Evolutionary conservation across 2,113 vertebrate species (phyloP).

Genomic region (Cariama cristata): DNA sequence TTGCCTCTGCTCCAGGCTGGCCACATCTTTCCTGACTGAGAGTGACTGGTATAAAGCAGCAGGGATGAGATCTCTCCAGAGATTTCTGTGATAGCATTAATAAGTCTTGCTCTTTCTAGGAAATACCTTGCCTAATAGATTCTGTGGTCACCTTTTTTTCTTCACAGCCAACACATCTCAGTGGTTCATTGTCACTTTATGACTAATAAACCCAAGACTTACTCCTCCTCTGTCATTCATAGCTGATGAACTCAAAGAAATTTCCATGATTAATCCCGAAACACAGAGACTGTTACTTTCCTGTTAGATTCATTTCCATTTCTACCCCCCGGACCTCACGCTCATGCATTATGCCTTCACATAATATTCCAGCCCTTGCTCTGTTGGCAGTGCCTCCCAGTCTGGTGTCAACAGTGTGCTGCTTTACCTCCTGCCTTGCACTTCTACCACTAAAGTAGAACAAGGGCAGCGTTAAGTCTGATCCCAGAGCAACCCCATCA

Average conservation of each 20-base stretch:
- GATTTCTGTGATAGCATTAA: background rate
- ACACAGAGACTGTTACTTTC: background rate
- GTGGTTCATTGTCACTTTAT: constrained; percentile 9
- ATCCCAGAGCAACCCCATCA: background rate
- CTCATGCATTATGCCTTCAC: background rate
- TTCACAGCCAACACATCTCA: background rate
- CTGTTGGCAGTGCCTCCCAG: background rate
- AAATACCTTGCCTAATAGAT: constrained; percentile 1
- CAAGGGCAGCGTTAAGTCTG: accelerated
- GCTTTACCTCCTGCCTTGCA: background rate
- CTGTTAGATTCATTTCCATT: background rate
- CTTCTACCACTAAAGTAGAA: background rate
- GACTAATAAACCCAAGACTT: constrained; percentile 40
- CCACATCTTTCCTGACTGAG: background rate
- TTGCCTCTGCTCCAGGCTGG: background rate
- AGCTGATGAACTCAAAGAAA: constrained; percentile 4
- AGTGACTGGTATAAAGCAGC: background rate
- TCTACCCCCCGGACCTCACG: background rate
- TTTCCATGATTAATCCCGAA: background rate
- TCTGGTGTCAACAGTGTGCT: background rate
- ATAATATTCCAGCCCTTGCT: background rate
- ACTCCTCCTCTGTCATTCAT: constrained; percentile 47
- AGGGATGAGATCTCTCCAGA: background rate
- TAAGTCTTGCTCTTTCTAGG: background rate
- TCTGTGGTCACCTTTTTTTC: background rate